Evolutionary conservation across 2,888 invertebrate genomes (phyloP), one percentile per base, ranked within the genome.

Genomic region (Rhingia rostrata): DNA sequence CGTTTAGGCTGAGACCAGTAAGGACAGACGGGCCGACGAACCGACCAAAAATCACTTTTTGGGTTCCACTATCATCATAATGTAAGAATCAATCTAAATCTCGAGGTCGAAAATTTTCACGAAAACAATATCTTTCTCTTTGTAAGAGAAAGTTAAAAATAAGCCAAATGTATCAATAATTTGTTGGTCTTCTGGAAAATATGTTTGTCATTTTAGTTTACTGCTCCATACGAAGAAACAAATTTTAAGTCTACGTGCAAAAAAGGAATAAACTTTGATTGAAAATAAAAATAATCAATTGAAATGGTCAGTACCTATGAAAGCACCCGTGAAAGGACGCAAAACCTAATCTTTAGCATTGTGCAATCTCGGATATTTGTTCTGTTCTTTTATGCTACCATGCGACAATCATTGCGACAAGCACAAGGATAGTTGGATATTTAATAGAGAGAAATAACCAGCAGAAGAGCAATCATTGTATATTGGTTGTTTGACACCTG

Each of bases 401-500:
- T 66, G 53, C 66, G 53, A 66, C 64, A 64, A 41, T 39, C 39
- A 64, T 63, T 63, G 63, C 47, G 63, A 63, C 63, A 63, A 63
- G 45, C 33, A 14, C 66, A 41, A 37, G 41, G 32, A 66, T 39
- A 66, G 66, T 41, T 41, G 51, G 66, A 66, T 53, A 66, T 66
- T 66, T 66, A 53, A 66, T 53, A 66, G 66, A 66, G 66, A 66
- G 41, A 53, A 66, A 66, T 53, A 66, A 66, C 39, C 32, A 51
- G 41, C 39, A 47, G 51, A 51, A 66, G 51, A 41, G 66, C 66
- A 66, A 66, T 66, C 66, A 66, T 33, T 66, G 66, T 66, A 41
- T 66, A 66, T 66, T 66, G 66, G 66, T 53, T 53, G 66, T 66
- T 66, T 66, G 66, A 66, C 51, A 66, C 66, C 66, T 66, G 66